Evolutionary conservation across 2,797 vertebrate genomes (phyloP), one percentile per base, ranked within the genome.

Genomic region (Hippocampus kuda): DNA sequence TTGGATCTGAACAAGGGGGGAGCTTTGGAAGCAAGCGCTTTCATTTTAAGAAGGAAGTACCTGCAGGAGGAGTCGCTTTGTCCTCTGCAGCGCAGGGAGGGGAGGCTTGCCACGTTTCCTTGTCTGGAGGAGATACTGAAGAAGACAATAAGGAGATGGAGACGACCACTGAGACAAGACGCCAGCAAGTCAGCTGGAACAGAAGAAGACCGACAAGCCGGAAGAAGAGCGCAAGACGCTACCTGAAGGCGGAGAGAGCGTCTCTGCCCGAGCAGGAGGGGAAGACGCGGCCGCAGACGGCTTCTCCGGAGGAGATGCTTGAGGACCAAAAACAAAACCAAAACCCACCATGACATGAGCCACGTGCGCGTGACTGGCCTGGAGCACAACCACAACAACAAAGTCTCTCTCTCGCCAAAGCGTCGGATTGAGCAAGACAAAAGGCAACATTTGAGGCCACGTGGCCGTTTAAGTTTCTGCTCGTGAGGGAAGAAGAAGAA

Each of bases 221-320:
- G 26, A 60, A 34, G 16, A 34, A 5, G 42, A 76, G 26, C 59
- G 20, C 16, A 38, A 61, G 30, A 22, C 38, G 6, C 24, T 63
- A 94, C 92, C 92, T 93, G 92, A 90, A 72, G 81, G 79, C 75
- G 91, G 90, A 76, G 87, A 82, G 15, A 89, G 81, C 78, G 90
- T 91, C 79, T 89, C 16, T 85, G 88, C 64, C 59, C 74, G 56
- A 72, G 89, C 41, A 76, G 63, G 27, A 59, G 68, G 70, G 44
- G 54, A 18, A 49, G 78, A n/a, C 11, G 75, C 57, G 61, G 67
- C 57, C 76, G 74, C 63, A 4, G 77, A 46, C 71, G 73, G 77
- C 72, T 79, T 81, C 64, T 79, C 75, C 65, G 66, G 65, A 65
- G 64, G 61, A 77, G 77, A 71, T 49, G 81, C 84, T 87, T 87